These are phyloP conservation scores for Motacilla tschutschensis DNA, from an alignment of 2,113 vertebrate species.

Conservation along the genomic window DNA sequence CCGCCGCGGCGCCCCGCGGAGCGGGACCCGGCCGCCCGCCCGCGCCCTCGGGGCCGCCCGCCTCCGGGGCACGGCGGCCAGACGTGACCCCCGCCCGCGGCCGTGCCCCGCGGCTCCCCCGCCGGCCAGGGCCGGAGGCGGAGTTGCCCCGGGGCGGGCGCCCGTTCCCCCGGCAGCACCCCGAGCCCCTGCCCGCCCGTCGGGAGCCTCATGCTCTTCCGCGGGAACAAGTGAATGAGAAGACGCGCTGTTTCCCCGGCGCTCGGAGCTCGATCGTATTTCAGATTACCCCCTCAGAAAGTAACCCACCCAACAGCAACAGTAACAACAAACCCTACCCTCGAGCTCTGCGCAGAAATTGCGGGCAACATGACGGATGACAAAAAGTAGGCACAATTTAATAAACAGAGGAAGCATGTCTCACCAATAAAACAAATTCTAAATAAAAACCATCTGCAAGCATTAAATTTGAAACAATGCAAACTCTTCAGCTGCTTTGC, in stretches of 20 bases:
- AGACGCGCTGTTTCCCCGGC: background rate
- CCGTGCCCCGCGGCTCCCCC: background rate
- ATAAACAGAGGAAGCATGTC: constrained; percentile 30
- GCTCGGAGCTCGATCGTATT: fast-evolving
- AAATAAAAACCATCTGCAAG: constrained; percentile 36
- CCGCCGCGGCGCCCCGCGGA: too few relatives aligned
- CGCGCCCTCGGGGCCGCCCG: too few relatives aligned
- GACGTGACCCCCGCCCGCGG: too few relatives aligned
- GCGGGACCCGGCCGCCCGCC: too few relatives aligned
- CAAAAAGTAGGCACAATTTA: constrained; percentile 24
- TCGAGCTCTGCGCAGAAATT: background rate
- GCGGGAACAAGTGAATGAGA: background rate
- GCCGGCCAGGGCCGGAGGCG: background rate
- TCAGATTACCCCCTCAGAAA: background rate
- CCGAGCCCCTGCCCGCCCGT: background rate
- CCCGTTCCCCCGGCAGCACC: background rate
- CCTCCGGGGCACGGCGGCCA: too few relatives aligned
- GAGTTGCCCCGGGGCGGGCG: background rate
- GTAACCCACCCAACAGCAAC: background rate
- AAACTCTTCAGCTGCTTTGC: background rate
- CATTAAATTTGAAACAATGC: constrained; percentile 21
- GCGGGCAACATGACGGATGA: background rate
- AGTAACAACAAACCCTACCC: background rate
- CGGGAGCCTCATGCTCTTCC: background rate
- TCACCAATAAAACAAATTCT: constrained; percentile 27